These are phyloP conservation scores for Aphelinus certus DNA, from an alignment of 1,140 invertebrate species.

Conservation along the genomic window DNA sequence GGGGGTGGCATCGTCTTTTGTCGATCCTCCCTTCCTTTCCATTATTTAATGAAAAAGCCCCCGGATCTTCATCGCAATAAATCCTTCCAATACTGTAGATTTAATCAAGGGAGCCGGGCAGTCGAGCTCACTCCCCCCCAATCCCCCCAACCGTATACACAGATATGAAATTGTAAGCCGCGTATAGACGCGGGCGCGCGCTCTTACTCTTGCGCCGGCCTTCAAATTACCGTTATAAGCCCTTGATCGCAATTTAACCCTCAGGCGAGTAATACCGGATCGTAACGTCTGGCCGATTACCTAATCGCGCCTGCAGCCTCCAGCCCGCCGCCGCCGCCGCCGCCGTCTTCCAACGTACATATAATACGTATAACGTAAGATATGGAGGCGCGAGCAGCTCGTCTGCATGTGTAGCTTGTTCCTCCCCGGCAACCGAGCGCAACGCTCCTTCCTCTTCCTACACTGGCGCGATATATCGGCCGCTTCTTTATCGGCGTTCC, in stretches of 20 bases:
- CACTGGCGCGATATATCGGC: conserved; percentile 3
- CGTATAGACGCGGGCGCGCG: conserved; percentile 16
- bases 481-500: conserved; percentile 24
- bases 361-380: background rate
- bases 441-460: conserved; percentile 5
- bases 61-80: conserved; percentile 9
- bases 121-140: no score
- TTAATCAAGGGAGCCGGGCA: conserved; percentile 17
- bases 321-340: background rate
- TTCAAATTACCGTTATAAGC: conserved; percentile 63
- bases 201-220: conserved; percentile 54
- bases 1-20: background rate
- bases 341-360: background rate
- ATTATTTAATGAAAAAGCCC: conserved; percentile 8
- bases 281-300: conserved; percentile 58
- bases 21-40: background rate
- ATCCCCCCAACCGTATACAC: background rate
- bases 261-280: conserved; percentile 59
- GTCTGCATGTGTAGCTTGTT: background rate
- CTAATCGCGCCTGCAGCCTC: conserved; percentile 48
- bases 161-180: conserved; percentile 32
- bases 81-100: conserved; percentile 18
- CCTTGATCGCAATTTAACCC: conserved; percentile 64
- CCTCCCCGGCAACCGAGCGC: background rate
- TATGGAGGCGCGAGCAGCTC: background rate